Evolutionary conservation across 2,888 invertebrate species (phyloP), one percentile per base, ranked within the genome.

Genomic region (Adela reaumurella): DNA sequence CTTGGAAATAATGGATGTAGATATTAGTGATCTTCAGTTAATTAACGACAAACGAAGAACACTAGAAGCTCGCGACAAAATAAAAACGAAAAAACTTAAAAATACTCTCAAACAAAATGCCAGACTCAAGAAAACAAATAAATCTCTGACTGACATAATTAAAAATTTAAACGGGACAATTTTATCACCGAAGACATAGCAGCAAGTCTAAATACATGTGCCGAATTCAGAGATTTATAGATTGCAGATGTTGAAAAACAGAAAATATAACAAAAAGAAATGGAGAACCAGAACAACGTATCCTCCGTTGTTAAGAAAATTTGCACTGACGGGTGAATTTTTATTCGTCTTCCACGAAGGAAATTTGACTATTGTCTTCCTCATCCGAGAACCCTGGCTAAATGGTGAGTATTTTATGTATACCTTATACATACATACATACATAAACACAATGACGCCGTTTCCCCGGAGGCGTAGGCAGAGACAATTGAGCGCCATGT

Each of bases 131-230:
- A 24, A 24, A 24, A 14, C 16, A 44, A 17, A 19, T 18, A 17
- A 19, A 44, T 44, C 44, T 14, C 11, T 44, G 19, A 14, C 17
- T 17, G 20, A 44, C 4, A 19, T 28, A 2, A 48, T 50, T 20
- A 50, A 46, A 42, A 19, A 16, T 3, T 47, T 43, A 20, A 47
- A 47, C 1, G 46, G 19, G 17, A 50, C n/a, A 42, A 47, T 47
- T 24, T 47, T 42, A 24, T 50, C 45, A 18, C 47, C 24, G 28
- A 50, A 47, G 11, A 47, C 14, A 43, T 45, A 24, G 24, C 43
- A 43, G 8, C 43, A 17, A 14, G 18, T 46, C 24, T 42, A 3
- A 43, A 46, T 42, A 43, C 42, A 47, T 1, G 43, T 47, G 19
- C 43, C 47, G 43, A 47, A 43, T 6, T 17, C 43, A 28, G 14